Evolutionary conservation across 2,113 vertebrate species (phyloP), one percentile per base, ranked within the genome.

Genomic region (Notothenia rossii): DNA sequence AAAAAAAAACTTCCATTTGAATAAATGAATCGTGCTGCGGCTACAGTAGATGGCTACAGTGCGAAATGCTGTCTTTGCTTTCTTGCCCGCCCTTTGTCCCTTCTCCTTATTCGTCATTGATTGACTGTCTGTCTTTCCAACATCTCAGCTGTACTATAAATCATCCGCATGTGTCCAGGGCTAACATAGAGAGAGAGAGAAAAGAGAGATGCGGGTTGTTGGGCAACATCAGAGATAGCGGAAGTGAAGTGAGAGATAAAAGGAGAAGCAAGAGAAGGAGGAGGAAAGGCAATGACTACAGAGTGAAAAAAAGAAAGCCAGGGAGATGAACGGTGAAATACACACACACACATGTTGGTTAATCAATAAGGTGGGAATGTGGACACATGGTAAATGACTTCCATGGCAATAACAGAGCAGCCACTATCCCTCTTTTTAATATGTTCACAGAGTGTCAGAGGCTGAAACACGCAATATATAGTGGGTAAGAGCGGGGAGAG

Each of bases 391-490:
- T 91, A 91, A 92, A 93, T 92, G 87, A 89, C 89, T 90, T 89
- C 89, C 85, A 72, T 75, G 83, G 90, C 87, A 91, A 91, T 90
- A 93, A 93, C 80, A 75, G 81, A 88, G 82, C 79, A 86, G 87
- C 82, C 65, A 70, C 85, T 82, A 92, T 92, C 84, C 76, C 68
- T 86, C 90, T 86, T 89, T 91, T 89, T 91, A 93, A 92, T 92
- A 91, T 86, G 88, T 88, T 91, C 87, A 89, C 77, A 67, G 84
- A 86, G 89, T 83, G 88, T 83, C 91, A 72, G 85, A 64, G 76
- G 75, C 74, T 87, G 84, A 91, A 87, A 90, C 86, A 63, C 48
- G 83, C 68, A 77, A 88, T 86, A 87, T 86, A 82, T 65, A 84
- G 71, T 22, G 43, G 29, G 67, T 68, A 73, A 46, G 73, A 68